phyloP scores from a whole-genome alignment of 2,797 vertebrate species.

The Phoxinus dragarum region DNA sequence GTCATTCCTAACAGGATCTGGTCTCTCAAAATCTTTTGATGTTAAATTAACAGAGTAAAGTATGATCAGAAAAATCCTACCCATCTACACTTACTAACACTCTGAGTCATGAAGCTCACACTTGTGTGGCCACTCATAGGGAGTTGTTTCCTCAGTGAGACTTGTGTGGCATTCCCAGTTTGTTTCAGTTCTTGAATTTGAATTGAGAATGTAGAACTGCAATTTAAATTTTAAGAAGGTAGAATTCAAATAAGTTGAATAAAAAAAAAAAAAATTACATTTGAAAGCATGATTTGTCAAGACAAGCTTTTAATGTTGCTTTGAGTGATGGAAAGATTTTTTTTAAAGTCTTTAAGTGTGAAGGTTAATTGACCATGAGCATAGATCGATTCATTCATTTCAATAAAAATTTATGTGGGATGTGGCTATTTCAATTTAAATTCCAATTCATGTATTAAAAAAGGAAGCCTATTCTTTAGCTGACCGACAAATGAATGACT shows the following conservation, averaged over 20 bases:
- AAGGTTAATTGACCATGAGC: not conserved
- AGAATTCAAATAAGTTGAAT: not conserved
- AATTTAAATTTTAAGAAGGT: not conserved
- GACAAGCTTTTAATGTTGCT: not conserved
- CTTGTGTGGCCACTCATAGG: not conserved
- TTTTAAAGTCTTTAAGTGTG: not conserved
- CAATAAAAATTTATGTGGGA: not conserved
- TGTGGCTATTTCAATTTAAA: not conserved
- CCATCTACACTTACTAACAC: not conserved
- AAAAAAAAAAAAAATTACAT: not conserved
- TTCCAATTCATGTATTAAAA: not conserved
- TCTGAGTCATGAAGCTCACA: not conserved
- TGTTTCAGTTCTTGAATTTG: not conserved
- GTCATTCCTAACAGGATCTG: slow-evolving; percentile 27
- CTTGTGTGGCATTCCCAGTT: not conserved
- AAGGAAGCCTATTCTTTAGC: not conserved
- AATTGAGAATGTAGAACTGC: not conserved
- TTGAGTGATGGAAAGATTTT: not conserved
- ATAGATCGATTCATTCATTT: not conserved
- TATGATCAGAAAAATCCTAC: not conserved
- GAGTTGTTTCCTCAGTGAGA: slow-evolving; percentile 1
- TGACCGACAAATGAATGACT: not conserved
- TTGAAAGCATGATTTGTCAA: not conserved
- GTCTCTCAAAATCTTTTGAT: slow-evolving; percentile 2
- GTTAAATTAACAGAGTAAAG: slow-evolving; percentile 20